phyloP scores from a whole-genome alignment of 92 coral and sea anemone genomes.

The Epizoanthus rinbou region DNA sequence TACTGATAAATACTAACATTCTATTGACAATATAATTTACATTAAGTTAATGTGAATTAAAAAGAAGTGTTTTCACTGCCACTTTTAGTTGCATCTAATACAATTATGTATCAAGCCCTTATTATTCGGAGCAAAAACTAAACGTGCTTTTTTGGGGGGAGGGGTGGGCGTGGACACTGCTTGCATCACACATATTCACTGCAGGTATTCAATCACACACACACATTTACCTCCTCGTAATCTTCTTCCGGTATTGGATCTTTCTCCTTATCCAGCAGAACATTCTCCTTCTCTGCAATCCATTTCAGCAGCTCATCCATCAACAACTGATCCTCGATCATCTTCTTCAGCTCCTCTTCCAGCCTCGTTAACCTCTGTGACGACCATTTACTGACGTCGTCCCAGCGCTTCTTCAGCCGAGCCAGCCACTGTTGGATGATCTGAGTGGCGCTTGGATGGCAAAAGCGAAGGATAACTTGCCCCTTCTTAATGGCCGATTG shows the following conservation, averaged over 20 bases:
- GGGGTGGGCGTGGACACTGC: too few species aligned
- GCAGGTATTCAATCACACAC: too few species aligned
- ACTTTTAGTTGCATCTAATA: too few species aligned
- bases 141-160: too few species aligned
- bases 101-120: too few species aligned
- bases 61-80: too few species aligned
- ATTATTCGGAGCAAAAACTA: too few species aligned
- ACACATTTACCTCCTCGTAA: constrained; percentile 69
- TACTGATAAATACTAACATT: too few species aligned
- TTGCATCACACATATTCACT: too few species aligned
- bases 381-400: constrained; percentile 92
- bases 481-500: constrained; percentile 94
- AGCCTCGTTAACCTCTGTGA: constrained; percentile 85
- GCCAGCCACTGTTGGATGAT: constrained; percentile 95
- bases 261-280: constrained; percentile 83
- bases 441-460: constrained; percentile 96
- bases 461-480: constrained; percentile 96
- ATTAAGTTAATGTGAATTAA: too few species aligned
- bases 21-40: too few species aligned
- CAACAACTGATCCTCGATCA: constrained; percentile 77
- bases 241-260: constrained; percentile 94
- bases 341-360: constrained; percentile 80
- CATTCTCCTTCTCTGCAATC: constrained; percentile 84
- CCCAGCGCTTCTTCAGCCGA: constrained; percentile 95
- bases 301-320: constrained; percentile 90